Evolutionary conservation across 2,888 invertebrate species (phyloP), one percentile per base, ranked within the genome.

Genomic region (Eupithecia vulgata): DNA sequence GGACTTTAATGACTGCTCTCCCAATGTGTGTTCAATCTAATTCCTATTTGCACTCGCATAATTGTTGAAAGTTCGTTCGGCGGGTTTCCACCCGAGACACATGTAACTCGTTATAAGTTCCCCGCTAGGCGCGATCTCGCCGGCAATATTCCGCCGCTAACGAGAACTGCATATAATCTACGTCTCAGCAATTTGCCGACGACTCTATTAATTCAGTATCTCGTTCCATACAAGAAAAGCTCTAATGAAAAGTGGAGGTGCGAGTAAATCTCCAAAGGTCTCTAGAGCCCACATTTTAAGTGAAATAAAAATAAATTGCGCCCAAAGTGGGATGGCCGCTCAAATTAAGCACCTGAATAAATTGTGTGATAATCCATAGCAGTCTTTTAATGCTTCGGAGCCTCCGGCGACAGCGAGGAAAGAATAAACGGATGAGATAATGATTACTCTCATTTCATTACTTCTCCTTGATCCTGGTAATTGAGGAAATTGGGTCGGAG

Each of bases 331-430:
- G 89, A 90, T 91, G 86, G 91, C 88, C 90, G 89, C 91, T 92
- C 91, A 93, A 94, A 94, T 93, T 92, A 94, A 94, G 93, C 94
- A 93, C 93, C 94, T 93, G 94, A 93, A 94, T 94, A 94, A 94
- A 94, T 94, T 94, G 92, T 91, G 91, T 90, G 93, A 93, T 94
- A 94, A 94, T 94, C 94, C 93, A 83, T 83, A 89, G 90, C 88
- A 90, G 92, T 93, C 90, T 91, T 92, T 92, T 90, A 92, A 92
- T 92, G 92, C 88, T 91, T 92, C 88, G 83, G 85, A 86, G 90
- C 87, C 88, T 83, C 82, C 80, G 87, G 88, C 90, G 86, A 85
- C 85, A 88, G 86, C 81, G 85, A 83, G 79, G 84, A 88, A 88
- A 89, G 91, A 91, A 91, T 90, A 89, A 90, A 87, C 89, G 92